Percentiles rank a stretch among this genome's conserved stretches.
Evolutionary conservation across 1,140 invertebrate genomes (phyloP).

Genomic region (Drosophila jambulina): DNA sequence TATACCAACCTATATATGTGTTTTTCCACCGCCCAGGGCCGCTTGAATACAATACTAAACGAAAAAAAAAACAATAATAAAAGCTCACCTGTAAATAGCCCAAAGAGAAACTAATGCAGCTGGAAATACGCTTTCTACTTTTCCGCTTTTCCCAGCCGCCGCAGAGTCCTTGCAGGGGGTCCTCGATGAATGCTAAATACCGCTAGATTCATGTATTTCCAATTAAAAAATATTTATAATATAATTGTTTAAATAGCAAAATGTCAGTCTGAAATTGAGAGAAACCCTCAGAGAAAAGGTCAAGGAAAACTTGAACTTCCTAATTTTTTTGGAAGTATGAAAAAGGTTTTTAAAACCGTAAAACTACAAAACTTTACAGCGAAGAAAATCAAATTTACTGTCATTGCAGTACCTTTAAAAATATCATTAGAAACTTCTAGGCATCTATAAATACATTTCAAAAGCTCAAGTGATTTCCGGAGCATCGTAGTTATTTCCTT

Average conservation of each 20-base stretch:
- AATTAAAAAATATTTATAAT: too few species aligned
- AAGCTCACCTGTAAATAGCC: slow-evolving; percentile 31
- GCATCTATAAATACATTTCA: too few species aligned
- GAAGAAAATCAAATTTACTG: neutral
- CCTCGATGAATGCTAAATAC: neutral
- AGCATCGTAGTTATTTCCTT: neutral
- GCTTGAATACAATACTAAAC: slow-evolving; percentile 27
- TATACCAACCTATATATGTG: slow-evolving; percentile 4
- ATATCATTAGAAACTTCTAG: neutral
- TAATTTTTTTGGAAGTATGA: neutral
- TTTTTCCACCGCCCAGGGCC: slow-evolving; percentile 29
- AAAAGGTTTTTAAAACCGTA: neutral
- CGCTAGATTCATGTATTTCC: neutral
- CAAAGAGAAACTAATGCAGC: slow-evolving; percentile 20
- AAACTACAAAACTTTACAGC: too few species aligned
- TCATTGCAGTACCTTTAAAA: neutral
- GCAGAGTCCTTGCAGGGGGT: slow-evolving; percentile 16
- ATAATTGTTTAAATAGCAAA: too few species aligned
- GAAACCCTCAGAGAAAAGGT: too few species aligned
- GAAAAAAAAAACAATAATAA: neutral
- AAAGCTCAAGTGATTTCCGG: neutral
- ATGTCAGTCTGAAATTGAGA: neutral
- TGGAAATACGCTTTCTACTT: slow-evolving; percentile 32
- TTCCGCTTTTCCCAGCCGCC: slow-evolving; percentile 16
- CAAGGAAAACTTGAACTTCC: neutral